These are phyloP conservation scores for Heterotis niloticus DNA, from an alignment of 2,113 vertebrate species.

Conservation along the genomic window DNA sequence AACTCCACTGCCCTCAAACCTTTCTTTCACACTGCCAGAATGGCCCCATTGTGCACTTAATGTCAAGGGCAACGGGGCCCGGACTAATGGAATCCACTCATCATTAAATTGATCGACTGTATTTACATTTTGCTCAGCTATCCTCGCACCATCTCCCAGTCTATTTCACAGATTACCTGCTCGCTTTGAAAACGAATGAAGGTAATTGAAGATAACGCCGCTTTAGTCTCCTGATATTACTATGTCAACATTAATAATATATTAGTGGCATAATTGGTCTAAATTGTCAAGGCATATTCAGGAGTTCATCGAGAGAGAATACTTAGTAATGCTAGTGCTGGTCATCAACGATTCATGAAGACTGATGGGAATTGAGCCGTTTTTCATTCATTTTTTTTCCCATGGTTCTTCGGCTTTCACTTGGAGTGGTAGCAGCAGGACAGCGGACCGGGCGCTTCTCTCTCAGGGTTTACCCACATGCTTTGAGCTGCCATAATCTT, in stretches of 20 bases:
- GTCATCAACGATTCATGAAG: slow-evolving; percentile 9
- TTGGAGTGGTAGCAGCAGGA: background rate
- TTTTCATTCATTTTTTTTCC: background rate
- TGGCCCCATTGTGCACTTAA: background rate
- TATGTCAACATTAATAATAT: slow-evolving; percentile 31
- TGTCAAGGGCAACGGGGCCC: background rate
- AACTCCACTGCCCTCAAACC: background rate
- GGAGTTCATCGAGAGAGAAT: slow-evolving; percentile 19
- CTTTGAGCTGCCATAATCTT: background rate
- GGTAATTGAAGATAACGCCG: slow-evolving; percentile 30
- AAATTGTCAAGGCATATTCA: slow-evolving; percentile 25
- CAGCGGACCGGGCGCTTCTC: background rate
- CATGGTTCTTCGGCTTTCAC: background rate
- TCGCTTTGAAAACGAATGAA: slow-evolving; percentile 29
- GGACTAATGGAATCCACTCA: slow-evolving; percentile 12
- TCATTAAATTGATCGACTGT: slow-evolving; percentile 23
- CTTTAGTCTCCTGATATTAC: slow-evolving; percentile 28
- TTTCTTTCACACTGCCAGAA: background rate
- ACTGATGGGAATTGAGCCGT: background rate
- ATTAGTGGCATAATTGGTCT: slow-evolving; percentile 28
- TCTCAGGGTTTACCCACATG: background rate
- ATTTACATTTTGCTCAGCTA: slow-evolving; percentile 24
- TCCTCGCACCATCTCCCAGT: slow-evolving; percentile 6
- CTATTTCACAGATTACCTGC: slow-evolving; percentile 27
- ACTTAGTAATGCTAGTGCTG: background rate